phyloP scores from a whole-genome alignment of 2,888 invertebrate species.

The Heliconius sara region DNA sequence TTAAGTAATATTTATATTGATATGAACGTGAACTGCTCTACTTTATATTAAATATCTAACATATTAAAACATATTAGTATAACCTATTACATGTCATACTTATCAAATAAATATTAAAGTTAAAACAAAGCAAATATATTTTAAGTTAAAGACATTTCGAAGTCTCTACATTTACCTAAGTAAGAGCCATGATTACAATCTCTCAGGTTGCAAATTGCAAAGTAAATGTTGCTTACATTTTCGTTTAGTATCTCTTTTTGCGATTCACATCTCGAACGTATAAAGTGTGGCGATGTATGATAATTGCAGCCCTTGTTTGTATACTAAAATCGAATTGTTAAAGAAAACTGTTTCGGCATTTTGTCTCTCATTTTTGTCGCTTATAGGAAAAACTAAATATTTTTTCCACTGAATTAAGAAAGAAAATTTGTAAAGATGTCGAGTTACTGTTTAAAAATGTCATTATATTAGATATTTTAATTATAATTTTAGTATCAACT shows the following conservation, averaged over 20 bases:
- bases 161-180: not conserved
- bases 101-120: no score
- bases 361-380: not conserved
- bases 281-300: not conserved
- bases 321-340: not conserved
- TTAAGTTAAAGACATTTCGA: not conserved
- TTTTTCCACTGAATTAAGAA: no score
- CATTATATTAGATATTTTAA: no score
- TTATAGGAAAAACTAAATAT: not conserved
- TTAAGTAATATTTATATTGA: no score
- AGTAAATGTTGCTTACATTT: slow-evolving; percentile 11
- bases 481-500: no score
- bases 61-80: no score
- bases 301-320: slow-evolving; percentile 13
- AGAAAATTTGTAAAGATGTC: no score
- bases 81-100: no score
- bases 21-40: no score
- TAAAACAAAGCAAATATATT: not conserved
- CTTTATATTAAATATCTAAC: no score
- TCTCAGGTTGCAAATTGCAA: slow-evolving; percentile 3
- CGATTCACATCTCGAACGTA: slow-evolving; percentile 11
- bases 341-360: not conserved
- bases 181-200: not conserved
- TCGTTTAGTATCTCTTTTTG: slow-evolving; percentile 11
- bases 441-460: no score